Base-by-base conservation (phyloP, 1,140 invertebrate genomes). In the Diachasma alloeum region DNA sequence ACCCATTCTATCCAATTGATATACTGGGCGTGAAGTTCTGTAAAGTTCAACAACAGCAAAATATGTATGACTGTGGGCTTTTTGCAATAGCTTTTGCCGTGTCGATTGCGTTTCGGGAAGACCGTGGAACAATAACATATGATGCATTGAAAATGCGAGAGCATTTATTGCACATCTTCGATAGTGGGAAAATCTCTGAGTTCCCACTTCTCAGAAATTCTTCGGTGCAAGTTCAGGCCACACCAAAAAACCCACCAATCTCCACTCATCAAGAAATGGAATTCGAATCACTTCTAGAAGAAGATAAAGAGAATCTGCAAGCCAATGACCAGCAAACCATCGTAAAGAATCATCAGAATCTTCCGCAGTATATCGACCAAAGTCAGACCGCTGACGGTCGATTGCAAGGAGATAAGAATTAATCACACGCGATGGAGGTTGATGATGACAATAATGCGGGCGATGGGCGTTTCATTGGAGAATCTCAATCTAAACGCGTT, bases 81-180 rank as follows among this genome's bases (percentile, higher is more conserved):
- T 70, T 53, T 70, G 66, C 74, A 26, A 70, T 75, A 37, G 74
- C 74, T 13, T 70, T 70, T 36, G 66, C 74, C 15, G 67, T 75
- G 0, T 44, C 66, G 13, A n/a, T 44, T 56, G 31, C 36, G 26
- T 68, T 68, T 19, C 11, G 36, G 4, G 36, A 39, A 17, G 17
- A 68, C n/a, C 66, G 36, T 19, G 13, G 31, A 53, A 17, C 48
- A 39, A 39, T 68, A 37, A 37, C 31, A 31, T 22, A 1, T 68
- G 66, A 68, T 68, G n/a, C 17, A 3, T 17, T 17, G 36, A 36
- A 15, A 68, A 68, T 68, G 66, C 66, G 36, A 37, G 31, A n/a
- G 31, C 66, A 68, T 68, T 39, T 68, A 37, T 37, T 68, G 31
- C 26, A n/a, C 17, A 68, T 68, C 11, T 37, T 68, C 36, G 31